A percentile compares a stretch with the other conserved stretches of the same genome.
These are phyloP conservation scores for Matsumyia berberina DNA, from an alignment of 2,888 invertebrate species.

Conservation along the genomic window DNA sequence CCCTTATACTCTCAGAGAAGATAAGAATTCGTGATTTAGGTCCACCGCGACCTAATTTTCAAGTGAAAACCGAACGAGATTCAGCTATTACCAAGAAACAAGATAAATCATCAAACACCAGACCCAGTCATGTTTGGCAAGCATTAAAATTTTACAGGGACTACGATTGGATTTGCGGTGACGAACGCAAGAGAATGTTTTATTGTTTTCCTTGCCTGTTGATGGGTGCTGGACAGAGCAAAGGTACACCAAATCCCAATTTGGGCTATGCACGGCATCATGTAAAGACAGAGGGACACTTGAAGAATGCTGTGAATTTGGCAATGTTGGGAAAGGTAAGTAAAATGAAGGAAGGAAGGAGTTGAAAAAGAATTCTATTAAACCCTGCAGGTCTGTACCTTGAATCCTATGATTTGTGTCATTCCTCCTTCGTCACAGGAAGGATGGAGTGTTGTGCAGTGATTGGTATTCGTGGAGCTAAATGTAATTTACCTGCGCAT, in stretches of 20 bases:
- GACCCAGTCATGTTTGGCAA: neutral
- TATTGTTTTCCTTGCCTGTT: slow-evolving; percentile 58
- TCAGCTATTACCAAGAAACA: neutral
- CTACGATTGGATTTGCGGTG: slow-evolving; percentile 61
- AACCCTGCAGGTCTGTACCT: too few species aligned
- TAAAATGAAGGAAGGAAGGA: too few species aligned
- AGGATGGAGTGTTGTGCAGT: too few species aligned
- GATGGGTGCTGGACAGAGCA: slow-evolving; percentile 8
- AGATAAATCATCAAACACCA: neutral
- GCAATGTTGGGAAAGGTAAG: slow-evolving; percentile 65
- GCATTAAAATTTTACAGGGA: slow-evolving; percentile 56
- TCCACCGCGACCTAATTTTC: slow-evolving; percentile 55
- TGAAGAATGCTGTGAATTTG: slow-evolving; percentile 48
- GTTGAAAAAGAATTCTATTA: neutral
- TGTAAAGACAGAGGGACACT: slow-evolving; percentile 37
- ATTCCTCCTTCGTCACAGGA: too few species aligned
- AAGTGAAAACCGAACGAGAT: slow-evolving; percentile 13
- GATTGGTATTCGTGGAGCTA: too few species aligned
- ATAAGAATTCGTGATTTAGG: slow-evolving; percentile 55
- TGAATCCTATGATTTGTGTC: too few species aligned
- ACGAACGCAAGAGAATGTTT: slow-evolving; percentile 35
- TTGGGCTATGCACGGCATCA: slow-evolving; percentile 36
- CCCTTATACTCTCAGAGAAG: slow-evolving; percentile 47
- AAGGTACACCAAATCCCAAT: slow-evolving; percentile 26
- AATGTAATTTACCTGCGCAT: too few species aligned